Evolutionary conservation across 1,140 invertebrate genomes (phyloP).

Genomic region (Grapholita molesta): DNA sequence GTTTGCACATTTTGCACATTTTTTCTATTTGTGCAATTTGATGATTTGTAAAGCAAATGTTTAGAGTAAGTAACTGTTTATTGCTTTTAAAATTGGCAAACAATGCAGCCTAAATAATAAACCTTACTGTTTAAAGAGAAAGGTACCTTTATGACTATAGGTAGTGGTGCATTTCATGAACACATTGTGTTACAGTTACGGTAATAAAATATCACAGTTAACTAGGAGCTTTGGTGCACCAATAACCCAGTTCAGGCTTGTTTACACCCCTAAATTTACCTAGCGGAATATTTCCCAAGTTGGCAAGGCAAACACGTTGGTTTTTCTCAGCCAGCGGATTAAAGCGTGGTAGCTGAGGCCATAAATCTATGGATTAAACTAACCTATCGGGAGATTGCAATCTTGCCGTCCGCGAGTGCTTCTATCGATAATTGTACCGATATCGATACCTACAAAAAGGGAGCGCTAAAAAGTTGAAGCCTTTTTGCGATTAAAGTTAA

Average conservation of each 20-base stretch:
- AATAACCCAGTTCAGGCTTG: slow-evolving; percentile 9
- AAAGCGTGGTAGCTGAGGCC: slow-evolving; percentile 40
- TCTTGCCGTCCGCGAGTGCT: slow-evolving; percentile 46
- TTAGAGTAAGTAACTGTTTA: not conserved
- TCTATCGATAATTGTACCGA: slow-evolving; percentile 57
- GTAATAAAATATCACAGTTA: not conserved
- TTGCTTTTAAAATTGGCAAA: not conserved
- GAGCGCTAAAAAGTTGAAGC: slow-evolving; percentile 14
- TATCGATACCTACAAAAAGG: slow-evolving; percentile 14
- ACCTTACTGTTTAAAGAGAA: not conserved
- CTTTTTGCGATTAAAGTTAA: slow-evolving; percentile 14
- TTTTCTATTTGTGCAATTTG: not conserved
- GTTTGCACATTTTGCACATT: slow-evolving; percentile 10
- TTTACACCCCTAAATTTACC: slow-evolving; percentile 15
- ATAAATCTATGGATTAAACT: slow-evolving; percentile 69
- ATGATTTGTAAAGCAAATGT: not conserved
- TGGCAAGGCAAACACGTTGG: slow-evolving; percentile 15
- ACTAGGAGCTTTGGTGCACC: not conserved
- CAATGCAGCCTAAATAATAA: not conserved
- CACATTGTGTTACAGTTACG: not conserved
- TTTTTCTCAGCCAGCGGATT: slow-evolving; percentile 36
- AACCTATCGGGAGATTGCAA: slow-evolving; percentile 63
- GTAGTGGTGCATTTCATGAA: not conserved
- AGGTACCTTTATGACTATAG: too few species aligned
- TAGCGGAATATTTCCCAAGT: slow-evolving; percentile 16